Base-by-base conservation (phyloP, 2,888 invertebrate species). In the Caenorhabditis sp. region DNA sequence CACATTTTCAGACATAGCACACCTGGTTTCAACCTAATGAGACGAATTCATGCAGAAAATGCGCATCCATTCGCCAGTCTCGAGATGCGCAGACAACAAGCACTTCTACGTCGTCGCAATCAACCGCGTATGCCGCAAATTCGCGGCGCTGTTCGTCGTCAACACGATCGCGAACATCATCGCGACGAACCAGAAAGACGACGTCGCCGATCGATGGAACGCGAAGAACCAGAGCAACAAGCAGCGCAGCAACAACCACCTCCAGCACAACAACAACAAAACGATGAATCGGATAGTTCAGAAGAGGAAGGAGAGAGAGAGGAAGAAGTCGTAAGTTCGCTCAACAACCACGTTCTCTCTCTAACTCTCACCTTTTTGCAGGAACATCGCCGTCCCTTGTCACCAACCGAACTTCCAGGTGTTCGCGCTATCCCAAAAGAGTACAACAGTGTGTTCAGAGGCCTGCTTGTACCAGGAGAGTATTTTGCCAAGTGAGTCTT, bases 401-500 rank as follows among this genome's bases (percentile, higher is more conserved):
- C 71, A 10, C 76, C 76, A 17, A 64, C 71, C 0, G 59, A 69
- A 19, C 37, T 76, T 43, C 76, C 76, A 8, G 76, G 76, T 8
- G 76, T 76, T 14, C 61, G 68, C 1, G 68, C 76, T 0, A 68
- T 76, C 24, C 76, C 76, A 2, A 65, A 66, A 53, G 59, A 62
- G 31, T 71, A 58, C 66, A 76, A 76, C 50, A 62, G 62, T 27
- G 54, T 31, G 31, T 60, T 76, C 60, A 31, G 66, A 49, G 71
- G 69, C n/a, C 55, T 68, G 8, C 55, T 76, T 12, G 27, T 49
- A 19, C 76, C 76, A 23, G 76, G 76, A 36, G 66, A 71, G 59
- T 76, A 58, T 50, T 76, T 68, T 54, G 76, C 71, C 19, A 76
- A 76, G 69, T 74, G 31, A 69, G 69, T 43, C 12, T 23, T 24